Base-by-base conservation (phyloP, 2,888 invertebrate species). In the Caenorhabditis sp. region DNA sequence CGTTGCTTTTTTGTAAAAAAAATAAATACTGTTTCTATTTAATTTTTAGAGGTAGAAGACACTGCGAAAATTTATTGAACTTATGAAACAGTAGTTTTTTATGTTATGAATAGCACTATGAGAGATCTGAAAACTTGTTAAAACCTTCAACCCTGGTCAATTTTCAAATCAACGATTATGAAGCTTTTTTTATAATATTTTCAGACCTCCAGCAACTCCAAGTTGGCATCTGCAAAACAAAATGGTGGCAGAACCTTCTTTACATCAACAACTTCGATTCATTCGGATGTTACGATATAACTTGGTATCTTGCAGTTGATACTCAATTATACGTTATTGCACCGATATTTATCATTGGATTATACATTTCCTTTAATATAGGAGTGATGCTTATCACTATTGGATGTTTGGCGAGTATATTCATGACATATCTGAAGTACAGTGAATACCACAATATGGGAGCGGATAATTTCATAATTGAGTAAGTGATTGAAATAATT, bases 261-360 rank as follows among this genome's bases (percentile, higher is more conserved):
- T 77, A 77, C 58, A 80, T 80, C 53, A 80, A 80, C 56, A 80
- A 80, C 25, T 74, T 77, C 49, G 70, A 61, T 14, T 67, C 60
- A 21, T 36, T 57, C 5, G 17, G 26, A 52, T 80, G 80, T 52
- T 80, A 80, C 50, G 68, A 59, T 2, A 59, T 70, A 12, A 63
- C 74, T 1, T 77, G 77, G 77, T 77, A 73, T 54, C 65, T 77
- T 20, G 77, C 74, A 8, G 58, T 65, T 12, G 77, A 77, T 54
- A 69, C 67, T 38, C 77, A 77, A 50, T 12, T 77, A 3, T 74
- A 65, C 26, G 31, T 71, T 12, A 58, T 71, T 14, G 63, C 69
- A 0, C 77, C 77, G 5, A 58, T 74, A 10, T 20, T 77, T 20
- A 69, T 77, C 4, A 50, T 71, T 17, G 69, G 64, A 17, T 31